Evolutionary conservation across 2,113 vertebrate genomes (phyloP).

Genomic region (Dolichotis patagonum): DNA sequence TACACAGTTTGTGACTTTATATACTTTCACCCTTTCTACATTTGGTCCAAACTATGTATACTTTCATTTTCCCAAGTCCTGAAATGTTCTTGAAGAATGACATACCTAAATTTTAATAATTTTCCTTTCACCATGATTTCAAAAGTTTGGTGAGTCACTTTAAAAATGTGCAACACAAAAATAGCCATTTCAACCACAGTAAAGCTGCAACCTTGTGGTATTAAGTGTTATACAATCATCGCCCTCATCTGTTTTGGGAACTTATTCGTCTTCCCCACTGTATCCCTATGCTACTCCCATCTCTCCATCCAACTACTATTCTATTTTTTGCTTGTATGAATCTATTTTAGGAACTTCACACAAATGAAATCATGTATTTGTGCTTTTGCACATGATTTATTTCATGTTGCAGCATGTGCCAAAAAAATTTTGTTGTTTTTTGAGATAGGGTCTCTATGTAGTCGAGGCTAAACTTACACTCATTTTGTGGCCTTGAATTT

Average conservation of each 20-base stretch:
- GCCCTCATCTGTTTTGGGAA: not conserved
- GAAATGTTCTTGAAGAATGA: conserved; percentile 12
- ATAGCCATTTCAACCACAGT: not conserved
- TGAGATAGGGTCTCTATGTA: not conserved
- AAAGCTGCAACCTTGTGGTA: not conserved
- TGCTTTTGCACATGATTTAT: conserved; percentile 9
- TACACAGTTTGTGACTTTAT: conserved; percentile 16
- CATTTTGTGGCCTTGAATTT: not conserved
- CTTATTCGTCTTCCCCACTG: not conserved
- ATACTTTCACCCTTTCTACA: conserved; percentile 15
- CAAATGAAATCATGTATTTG: not conserved
- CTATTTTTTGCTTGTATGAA: not conserved
- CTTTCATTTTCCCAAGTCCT: not conserved
- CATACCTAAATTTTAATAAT: not conserved
- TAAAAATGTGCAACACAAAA: conserved; percentile 22
- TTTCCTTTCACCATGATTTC: conserved; percentile 1
- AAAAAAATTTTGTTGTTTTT: not conserved
- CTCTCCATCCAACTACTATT: not conserved
- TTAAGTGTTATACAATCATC: not conserved
- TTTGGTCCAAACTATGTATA: not conserved
- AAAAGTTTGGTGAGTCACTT: not conserved
- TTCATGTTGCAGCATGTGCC: not conserved
- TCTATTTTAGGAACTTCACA: not conserved
- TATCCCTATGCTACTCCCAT: not conserved
- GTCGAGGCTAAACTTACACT: not conserved